Evolutionary conservation across 2,888 invertebrate species (phyloP).

Genomic region (Notodonta dromedarius): DNA sequence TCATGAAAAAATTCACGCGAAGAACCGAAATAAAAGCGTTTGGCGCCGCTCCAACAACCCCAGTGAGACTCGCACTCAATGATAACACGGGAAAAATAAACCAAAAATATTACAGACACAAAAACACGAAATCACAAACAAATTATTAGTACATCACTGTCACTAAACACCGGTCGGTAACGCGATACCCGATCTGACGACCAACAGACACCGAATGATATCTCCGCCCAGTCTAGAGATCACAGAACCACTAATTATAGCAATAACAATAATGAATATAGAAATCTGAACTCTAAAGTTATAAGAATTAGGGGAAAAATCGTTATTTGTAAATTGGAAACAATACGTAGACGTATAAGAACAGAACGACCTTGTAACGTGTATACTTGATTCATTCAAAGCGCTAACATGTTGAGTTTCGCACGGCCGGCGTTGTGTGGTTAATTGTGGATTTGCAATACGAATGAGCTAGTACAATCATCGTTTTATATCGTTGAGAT

Average conservation of each 20-base stretch:
- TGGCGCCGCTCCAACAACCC: not conserved
- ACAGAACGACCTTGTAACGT: slow-evolving; percentile 43
- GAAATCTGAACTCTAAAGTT: slow-evolving; percentile 11
- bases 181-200: slow-evolving; percentile 48
- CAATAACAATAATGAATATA: not conserved
- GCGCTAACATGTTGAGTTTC: slow-evolving; percentile 52
- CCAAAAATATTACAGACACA: not conserved
- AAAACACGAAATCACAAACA: not conserved
- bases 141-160: not conserved
- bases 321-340: slow-evolving; percentile 3
- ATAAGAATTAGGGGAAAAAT: slow-evolving; percentile 11
- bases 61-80: not conserved
- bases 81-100: not conserved
- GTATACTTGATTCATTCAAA: slow-evolving; percentile 43
- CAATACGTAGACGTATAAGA: slow-evolving; percentile 25
- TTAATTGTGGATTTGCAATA: slow-evolving; percentile 53
- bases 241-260: slow-evolving; percentile 31
- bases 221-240: slow-evolving; percentile 41
- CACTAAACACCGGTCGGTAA: slow-evolving; percentile 5
- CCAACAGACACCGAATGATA: slow-evolving; percentile 53
- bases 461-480: slow-evolving; percentile 45
- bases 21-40: not conserved
- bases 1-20: not conserved
- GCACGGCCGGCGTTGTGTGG: slow-evolving; percentile 57
- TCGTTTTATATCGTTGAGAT: slow-evolving; percentile 35